Conservation (phyloP, 2,113 vertebrate genomes). For the Odobenus rosmarus region DNA sequence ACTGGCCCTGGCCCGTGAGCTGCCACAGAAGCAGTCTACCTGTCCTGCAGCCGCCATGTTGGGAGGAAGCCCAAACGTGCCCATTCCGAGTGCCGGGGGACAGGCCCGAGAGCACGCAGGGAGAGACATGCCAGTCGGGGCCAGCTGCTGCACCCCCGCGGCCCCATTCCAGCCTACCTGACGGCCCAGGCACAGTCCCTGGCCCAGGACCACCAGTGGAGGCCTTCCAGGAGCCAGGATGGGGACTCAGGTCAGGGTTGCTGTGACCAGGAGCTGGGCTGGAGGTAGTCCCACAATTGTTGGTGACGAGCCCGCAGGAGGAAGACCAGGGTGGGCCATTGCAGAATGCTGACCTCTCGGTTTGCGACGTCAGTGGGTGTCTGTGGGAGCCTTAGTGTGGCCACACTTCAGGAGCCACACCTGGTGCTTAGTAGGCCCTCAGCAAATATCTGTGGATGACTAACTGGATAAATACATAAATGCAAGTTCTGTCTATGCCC, state of each 20-base stretch:
- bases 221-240: accelerated
- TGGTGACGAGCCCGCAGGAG: accelerated
- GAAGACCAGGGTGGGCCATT: accelerated
- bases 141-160: background rate
- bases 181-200: too few relatives aligned
- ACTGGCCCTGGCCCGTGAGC: background rate
- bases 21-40: accelerated
- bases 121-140: accelerated
- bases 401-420: accelerated
- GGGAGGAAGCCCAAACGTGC: accelerated
- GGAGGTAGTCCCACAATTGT: too few relatives aligned
- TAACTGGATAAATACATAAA: background rate
- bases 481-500: accelerated
- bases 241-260: background rate
- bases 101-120: background rate
- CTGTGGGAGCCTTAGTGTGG: accelerated
- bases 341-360: accelerated
- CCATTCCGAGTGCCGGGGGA: accelerated
- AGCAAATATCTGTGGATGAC: accelerated
- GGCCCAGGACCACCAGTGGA: background rate
- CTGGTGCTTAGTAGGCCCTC: background rate
- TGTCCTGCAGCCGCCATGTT: background rate
- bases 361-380: accelerated
- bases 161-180: background rate
- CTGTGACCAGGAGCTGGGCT: background rate